Evolutionary conservation across 2,797 vertebrate species (phyloP), one percentile per base, ranked within the genome.

Genomic region (Onychomys torridus): DNA sequence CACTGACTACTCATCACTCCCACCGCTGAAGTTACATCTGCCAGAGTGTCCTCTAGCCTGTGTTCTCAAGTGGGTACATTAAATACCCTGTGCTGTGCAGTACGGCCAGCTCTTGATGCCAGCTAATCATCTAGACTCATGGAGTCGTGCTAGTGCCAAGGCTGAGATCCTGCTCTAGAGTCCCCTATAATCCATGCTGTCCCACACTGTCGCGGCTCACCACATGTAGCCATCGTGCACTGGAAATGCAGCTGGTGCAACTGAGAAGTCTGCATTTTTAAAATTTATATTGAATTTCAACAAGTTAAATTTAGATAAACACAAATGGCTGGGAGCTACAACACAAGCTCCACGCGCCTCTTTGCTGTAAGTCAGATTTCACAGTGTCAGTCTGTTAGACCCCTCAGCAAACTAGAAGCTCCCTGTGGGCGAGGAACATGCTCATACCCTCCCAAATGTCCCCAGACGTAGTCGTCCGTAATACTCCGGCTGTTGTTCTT

Each of bases 281-380:
- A 43, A 23, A 40, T 65, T 59, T 32, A 34, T 82, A 82, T 83
- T 95, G 73, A 77, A 83, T 69, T 97, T 90, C 55, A 81, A 81
- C 59, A 57, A 59, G 79, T 84, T 63, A 79, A 79, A 43, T 89
- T 57, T 85, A 88, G 90, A 77, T 29, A 55, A 59, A 32, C 78
- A 57, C 76, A 71, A 32, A 25, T 46, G 49, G 25, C 49, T 89
- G 7, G 12, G 46, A 52, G 37, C 78, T 73, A 67, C 21, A 27
- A 16, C 75, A 13, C 21, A 67, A 78, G 43, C 25, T 86, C 49
- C 27, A 8, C 40, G 0, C 14, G 32, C 40, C 59, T 77, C 34
- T 23, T 61, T 27, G 46, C 46, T 88, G 0, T 1, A 52, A 52
- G 32, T 34, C 93, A n/a, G 27, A 12, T 63, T 46, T 93, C 43